These are phyloP conservation scores for Vulpes ferrilata DNA, from an alignment of 2,113 vertebrate genomes.

Conservation along the genomic window DNA sequence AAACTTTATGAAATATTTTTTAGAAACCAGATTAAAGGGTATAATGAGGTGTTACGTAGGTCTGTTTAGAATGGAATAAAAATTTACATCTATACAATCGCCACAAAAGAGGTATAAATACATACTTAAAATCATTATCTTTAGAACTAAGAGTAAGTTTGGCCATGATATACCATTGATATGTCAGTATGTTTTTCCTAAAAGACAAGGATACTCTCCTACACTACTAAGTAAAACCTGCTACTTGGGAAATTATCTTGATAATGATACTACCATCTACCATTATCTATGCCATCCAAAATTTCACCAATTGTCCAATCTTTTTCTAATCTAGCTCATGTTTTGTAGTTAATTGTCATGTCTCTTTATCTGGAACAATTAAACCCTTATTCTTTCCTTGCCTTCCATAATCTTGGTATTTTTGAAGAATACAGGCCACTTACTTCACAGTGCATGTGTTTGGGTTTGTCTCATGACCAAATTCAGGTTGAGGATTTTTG, in stretches of 20 bases:
- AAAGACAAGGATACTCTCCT: not conserved
- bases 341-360: not conserved
- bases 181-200: not conserved
- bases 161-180: not conserved
- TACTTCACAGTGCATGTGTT: not conserved
- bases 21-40: not conserved
- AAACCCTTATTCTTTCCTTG: not conserved
- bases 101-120: not conserved
- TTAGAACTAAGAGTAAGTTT: not conserved
- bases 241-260: not conserved
- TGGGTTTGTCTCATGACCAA: not conserved
- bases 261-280: not conserved
- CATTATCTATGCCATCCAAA: not conserved
- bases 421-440: not conserved
- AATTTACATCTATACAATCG: not conserved
- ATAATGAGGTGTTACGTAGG: not conserved
- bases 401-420: not conserved
- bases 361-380: not conserved
- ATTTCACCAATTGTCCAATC: not conserved
- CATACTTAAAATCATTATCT: not conserved
- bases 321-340: not conserved
- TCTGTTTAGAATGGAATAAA: not conserved
- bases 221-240: not conserved
- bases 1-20: not conserved
- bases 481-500: not conserved